Conservation (phyloP, 2,113 vertebrate genomes). For the Vireo altiloquus region DNA sequence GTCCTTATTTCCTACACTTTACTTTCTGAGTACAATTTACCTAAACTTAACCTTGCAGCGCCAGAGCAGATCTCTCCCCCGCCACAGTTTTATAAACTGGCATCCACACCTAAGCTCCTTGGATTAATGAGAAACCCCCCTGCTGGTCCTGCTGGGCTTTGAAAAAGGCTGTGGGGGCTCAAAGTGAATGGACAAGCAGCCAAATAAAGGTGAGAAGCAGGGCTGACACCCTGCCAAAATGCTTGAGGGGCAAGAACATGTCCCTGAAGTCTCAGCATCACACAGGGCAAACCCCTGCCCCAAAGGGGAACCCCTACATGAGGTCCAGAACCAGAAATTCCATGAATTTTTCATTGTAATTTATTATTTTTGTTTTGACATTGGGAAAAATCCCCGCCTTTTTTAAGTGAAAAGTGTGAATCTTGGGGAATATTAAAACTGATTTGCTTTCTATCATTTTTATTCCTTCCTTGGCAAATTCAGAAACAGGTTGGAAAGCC, state of each 20-base stretch:
- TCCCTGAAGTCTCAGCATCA: not conserved
- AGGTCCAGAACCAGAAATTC: not conserved
- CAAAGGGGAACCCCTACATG: not conserved
- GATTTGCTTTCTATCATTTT: not conserved
- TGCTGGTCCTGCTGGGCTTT: not conserved
- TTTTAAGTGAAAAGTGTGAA: not conserved
- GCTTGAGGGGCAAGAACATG: not conserved
- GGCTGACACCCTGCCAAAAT: not conserved
- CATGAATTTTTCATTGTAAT: not conserved
- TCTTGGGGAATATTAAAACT: not conserved
- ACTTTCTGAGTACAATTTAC: not conserved
- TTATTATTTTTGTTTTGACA: not conserved
- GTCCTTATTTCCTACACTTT: not conserved
- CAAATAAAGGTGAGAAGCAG: not conserved
- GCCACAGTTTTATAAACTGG: not conserved
- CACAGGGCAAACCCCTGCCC: not conserved
- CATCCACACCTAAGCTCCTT: not conserved
- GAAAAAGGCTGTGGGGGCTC: not conserved
- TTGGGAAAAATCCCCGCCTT: fast-evolving
- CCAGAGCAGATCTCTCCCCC: not conserved
- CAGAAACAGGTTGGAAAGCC: not conserved
- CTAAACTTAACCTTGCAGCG: not conserved
- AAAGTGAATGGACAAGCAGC: not conserved
- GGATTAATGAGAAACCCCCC: not conserved
- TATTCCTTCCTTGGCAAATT: not conserved